Conservation (phyloP, 2,888 invertebrate genomes). For the Acrobasis repandana region DNA sequence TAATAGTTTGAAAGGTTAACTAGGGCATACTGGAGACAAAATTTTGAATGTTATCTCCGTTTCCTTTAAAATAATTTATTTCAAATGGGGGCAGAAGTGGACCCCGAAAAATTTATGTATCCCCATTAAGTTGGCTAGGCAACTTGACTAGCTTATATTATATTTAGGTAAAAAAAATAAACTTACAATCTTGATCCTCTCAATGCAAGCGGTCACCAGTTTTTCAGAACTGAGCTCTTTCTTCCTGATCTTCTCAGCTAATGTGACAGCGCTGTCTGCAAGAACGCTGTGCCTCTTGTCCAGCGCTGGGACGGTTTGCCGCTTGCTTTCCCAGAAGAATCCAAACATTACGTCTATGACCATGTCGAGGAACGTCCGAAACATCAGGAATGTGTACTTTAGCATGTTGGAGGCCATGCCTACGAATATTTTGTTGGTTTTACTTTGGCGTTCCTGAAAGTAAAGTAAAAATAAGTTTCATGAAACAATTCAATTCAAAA, state of each 20-base stretch:
- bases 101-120: too few relatives aligned
- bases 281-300: constrained; percentile 60
- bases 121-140: too few relatives aligned
- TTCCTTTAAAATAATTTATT: too few relatives aligned
- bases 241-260: constrained; percentile 86
- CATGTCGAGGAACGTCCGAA: constrained; percentile 61
- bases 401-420: constrained; percentile 61
- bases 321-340: constrained; percentile 58
- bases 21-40: too few relatives aligned
- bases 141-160: too few relatives aligned
- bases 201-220: constrained; percentile 88
- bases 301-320: constrained; percentile 58
- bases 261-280: constrained; percentile 84
- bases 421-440: constrained; percentile 60
- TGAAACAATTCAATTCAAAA: too few relatives aligned
- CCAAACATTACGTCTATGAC: constrained; percentile 63
- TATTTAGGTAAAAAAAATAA: neutral
- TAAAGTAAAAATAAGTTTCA: constrained; percentile 7
- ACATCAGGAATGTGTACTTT: constrained; percentile 54
- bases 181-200: constrained; percentile 87
- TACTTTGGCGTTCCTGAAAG: constrained; percentile 52
- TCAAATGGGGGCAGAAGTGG: too few relatives aligned
- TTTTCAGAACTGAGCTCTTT: constrained; percentile 86
- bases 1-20: too few relatives aligned
- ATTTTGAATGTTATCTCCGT: too few relatives aligned